Evolutionary conservation across 2,888 invertebrate species (phyloP).

Genomic region (Amphipoea lucens): DNA sequence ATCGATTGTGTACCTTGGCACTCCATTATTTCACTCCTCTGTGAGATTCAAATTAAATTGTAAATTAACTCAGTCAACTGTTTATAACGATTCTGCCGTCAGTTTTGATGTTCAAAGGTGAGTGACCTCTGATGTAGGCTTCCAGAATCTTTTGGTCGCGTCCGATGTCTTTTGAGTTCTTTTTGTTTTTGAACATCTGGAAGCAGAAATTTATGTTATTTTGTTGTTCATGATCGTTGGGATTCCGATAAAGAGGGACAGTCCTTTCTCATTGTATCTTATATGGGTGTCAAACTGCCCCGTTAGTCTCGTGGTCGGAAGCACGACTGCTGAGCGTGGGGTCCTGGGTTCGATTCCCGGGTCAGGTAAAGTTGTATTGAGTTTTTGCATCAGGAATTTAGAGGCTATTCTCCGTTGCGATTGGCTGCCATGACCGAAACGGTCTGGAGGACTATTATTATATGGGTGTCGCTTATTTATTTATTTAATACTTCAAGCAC

Average conservation of each 20-base stretch:
- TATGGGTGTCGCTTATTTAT: too few species aligned
- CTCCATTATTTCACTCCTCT: slow-evolving; percentile 38
- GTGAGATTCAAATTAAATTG: slow-evolving; percentile 21
- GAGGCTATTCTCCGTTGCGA: too few species aligned
- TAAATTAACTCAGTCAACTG: slow-evolving; percentile 63
- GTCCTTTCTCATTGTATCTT: neutral
- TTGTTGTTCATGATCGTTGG: neutral
- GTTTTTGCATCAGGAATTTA: too few species aligned
- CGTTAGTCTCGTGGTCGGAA: too few species aligned
- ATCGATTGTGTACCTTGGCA: neutral
- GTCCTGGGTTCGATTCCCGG: too few species aligned
- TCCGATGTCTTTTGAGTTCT: slow-evolving; percentile 85
- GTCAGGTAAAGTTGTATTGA: too few species aligned
- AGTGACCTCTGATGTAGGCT: slow-evolving; percentile 86
- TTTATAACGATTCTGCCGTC: slow-evolving; percentile 89
- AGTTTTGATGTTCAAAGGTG: slow-evolving; percentile 88
- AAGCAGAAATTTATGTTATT: slow-evolving; percentile 54
- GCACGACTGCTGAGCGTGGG: too few species aligned
- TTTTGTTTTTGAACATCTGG: slow-evolving; percentile 87
- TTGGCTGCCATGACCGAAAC: too few species aligned
- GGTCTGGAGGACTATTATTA: too few species aligned
- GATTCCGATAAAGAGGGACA: neutral
- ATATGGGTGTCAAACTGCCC: neutral
- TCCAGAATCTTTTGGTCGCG: slow-evolving; percentile 89
- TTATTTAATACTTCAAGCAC: too few species aligned